Base-by-base conservation (phyloP, 2,888 invertebrate genomes). In the Monopis laevigella region DNA sequence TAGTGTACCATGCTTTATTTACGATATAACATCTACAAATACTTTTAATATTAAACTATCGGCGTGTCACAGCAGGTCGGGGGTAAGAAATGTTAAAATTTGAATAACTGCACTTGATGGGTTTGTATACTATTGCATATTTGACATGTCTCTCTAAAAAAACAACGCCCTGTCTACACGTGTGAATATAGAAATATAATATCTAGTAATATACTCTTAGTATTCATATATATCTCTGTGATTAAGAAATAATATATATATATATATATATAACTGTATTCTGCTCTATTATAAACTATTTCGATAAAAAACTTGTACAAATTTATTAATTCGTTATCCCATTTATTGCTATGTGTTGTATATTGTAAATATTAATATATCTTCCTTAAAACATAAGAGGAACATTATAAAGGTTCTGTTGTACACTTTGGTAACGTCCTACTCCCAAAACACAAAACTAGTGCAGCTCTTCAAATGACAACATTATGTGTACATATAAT, bases 381-480 rank as follows among this genome's bases (percentile, higher is more conserved):
- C 73, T 81, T 75, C 77, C 81, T 80, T 81, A 82, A 80, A 73
- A 80, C 57, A 80, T 72, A 73, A 74, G 78, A 81, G 82, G 81
- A 82, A 81, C 82, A 80, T 82, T 66, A 74, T 77, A 59, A 78
- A 73, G 75, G 73, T 80, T 71, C 8, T 70, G 69, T 72, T 77
- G 71, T 67, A 61, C 58, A 58, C 70, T 67, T 68, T 73, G 80
- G 80, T 80, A 80, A 80, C 74, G 62, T 66, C 68, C 59, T 62
- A 69, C 65, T 70, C 66, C 63, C n/a, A 59, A 62, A 55, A 71
- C 68, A 68, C 60, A 57, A 69, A 67, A 66, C 42, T 57, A 71
- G 80, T 82, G 82, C 81, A 81, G 82, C 78, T 80, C 67, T 81
- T 82, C 80, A 82, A 82, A 82, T 82, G 65, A 57, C 62, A 75